Conservation (phyloP, 2,797 vertebrate species). For the Sebastes nivosus region DNA sequence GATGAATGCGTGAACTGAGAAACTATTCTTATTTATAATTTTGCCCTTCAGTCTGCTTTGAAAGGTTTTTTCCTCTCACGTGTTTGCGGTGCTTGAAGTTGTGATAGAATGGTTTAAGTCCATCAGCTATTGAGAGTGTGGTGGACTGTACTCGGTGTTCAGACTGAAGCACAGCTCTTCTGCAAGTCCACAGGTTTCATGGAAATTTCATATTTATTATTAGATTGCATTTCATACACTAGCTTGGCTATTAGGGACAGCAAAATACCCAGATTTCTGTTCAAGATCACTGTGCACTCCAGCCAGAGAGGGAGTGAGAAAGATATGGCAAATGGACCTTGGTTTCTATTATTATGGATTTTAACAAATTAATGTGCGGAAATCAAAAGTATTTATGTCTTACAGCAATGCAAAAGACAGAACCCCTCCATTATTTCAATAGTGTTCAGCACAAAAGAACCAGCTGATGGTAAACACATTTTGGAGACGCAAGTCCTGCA, state of each 20-base stretch:
- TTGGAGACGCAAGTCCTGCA: too few relatives aligned
- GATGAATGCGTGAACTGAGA: conserved; percentile 21
- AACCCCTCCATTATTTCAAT: not conserved
- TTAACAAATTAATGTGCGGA: too few relatives aligned
- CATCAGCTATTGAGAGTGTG: not conserved
- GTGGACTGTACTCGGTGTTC: not conserved
- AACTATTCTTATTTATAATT: not conserved
- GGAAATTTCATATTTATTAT: not conserved
- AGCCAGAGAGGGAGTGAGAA: not conserved
- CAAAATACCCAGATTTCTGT: not conserved
- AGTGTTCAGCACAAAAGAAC: not conserved
- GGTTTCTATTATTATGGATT: not conserved
- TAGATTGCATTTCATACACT: conserved; percentile 2
- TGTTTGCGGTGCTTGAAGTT: not conserved
- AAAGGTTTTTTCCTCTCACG: not conserved
- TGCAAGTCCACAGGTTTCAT: not conserved
- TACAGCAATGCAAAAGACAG: not conserved
- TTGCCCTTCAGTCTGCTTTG: conserved; percentile 16
- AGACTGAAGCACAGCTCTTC: not conserved
- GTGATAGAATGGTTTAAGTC: not conserved
- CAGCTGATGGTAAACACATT: not conserved
- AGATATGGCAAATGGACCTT: not conserved
- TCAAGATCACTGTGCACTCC: not conserved
- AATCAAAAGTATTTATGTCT: not conserved
- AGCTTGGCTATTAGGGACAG: not conserved